Percentiles rank a stretch among this genome's conserved stretches.
These are phyloP conservation scores for Hylaeus volcanicus DNA, from an alignment of 1,140 invertebrate species.

Conservation along the genomic window DNA sequence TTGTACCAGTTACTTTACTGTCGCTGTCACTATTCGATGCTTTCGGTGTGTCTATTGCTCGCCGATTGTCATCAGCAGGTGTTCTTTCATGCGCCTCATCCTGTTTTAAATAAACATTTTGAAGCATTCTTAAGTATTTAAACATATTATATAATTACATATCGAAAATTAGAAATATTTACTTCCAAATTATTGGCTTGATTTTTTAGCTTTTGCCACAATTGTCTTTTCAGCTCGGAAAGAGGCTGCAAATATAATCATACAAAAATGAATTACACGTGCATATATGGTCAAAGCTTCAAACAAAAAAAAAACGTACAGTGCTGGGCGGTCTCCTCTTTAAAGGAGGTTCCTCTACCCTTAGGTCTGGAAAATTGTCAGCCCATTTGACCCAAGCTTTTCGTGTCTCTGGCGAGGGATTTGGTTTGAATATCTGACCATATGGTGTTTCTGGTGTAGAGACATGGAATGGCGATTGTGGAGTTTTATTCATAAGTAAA, in stretches of 20 bases:
- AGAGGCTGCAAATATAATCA: conserved; percentile 77
- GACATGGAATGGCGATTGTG: conserved; percentile 75
- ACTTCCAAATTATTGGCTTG: conserved; percentile 26
- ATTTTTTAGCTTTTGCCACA: conserved; percentile 70
- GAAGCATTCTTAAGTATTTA: not conserved
- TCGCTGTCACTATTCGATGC: not conserved
- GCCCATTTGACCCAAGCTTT: conserved; percentile 81
- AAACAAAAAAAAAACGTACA: conserved; percentile 66
- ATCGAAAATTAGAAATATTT: conserved; percentile 4
- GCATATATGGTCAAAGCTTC: conserved; percentile 55
- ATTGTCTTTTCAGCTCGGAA: conserved; percentile 78
- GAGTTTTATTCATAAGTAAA: conserved; percentile 57
- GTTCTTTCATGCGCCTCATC: not conserved
- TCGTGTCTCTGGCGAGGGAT: conserved; percentile 80
- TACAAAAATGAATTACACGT: not conserved
- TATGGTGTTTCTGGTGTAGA: conserved; percentile 82
- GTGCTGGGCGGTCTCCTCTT: conserved; percentile 77
- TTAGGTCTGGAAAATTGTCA: conserved; percentile 78
- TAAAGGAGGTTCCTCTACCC: conserved; percentile 69
- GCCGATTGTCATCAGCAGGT: not conserved
- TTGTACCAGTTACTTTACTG: not conserved
- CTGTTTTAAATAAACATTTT: conserved; percentile 16
- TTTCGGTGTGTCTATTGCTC: not conserved
- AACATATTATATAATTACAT: not conserved
- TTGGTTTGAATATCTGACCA: conserved; percentile 77